These are phyloP conservation scores for Chiridota heheva DNA, from an alignment of 35 echinoderm and acorn worm species.

Conservation along the genomic window DNA sequence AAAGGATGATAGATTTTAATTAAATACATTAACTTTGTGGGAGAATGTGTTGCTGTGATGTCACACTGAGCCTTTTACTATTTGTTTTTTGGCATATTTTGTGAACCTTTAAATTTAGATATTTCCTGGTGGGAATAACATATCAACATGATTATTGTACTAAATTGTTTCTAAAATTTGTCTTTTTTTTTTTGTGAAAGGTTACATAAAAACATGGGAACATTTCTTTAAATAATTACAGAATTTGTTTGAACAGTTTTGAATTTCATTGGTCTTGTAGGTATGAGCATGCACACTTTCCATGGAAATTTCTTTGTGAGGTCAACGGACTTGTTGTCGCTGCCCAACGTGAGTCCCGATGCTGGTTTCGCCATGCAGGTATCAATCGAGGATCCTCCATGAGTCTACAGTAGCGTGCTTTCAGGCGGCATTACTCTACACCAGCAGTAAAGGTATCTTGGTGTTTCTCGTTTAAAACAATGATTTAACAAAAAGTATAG, in stretches of 20 bases:
- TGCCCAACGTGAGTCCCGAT: conserved; percentile 95
- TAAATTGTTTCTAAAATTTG: not conserved
- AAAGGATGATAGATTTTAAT: no score
- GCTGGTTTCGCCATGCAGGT: conserved; percentile 98
- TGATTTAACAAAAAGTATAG: no score
- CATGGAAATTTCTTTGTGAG: conserved; percentile 99
- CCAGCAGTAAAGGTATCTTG: conserved; percentile 92
- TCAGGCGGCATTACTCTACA: conserved; percentile 96
- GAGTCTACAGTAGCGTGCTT: conserved; percentile 82
- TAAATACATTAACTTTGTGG: no score
- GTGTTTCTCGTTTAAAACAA: not conserved
- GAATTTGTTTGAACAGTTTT: not conserved
- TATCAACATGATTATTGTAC: not conserved
- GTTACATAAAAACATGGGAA: no score
- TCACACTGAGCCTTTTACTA: no score
- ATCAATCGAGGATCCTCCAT: conserved; percentile 78
- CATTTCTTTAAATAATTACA: not conserved
- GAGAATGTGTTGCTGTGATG: no score
- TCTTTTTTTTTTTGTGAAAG: no score
- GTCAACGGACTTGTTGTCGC: conserved; percentile 91
- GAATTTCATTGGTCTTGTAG: conserved; percentile 25
- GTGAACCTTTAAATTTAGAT: no score
- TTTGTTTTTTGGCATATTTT: no score
- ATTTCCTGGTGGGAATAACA: no score
- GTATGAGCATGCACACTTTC: conserved; percentile 96